Conservation (phyloP, 1,140 invertebrate genomes). For the Bombyx mori region DNA sequence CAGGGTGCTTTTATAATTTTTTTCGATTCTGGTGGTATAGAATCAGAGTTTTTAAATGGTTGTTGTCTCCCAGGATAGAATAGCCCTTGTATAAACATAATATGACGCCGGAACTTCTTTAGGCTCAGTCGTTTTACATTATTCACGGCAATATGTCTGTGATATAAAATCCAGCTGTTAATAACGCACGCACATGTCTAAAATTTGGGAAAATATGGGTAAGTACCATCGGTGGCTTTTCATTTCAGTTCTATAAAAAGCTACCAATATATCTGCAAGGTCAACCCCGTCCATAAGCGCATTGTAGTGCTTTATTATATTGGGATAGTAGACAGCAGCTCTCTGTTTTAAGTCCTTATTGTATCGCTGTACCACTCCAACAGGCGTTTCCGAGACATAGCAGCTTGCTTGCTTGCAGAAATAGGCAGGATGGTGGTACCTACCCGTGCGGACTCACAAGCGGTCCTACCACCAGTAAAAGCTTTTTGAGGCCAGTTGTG, state of each 20-base stretch:
- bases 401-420: conserved; percentile 12
- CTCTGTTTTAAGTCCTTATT: conserved; percentile 17
- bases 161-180: conserved; percentile 23
- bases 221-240: conserved; percentile 24
- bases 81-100: conserved; percentile 11
- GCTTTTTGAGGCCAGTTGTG: no score
- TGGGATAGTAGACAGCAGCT: conserved; percentile 14
- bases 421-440: no score
- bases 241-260: conserved; percentile 20
- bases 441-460: no score
- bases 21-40: conserved; percentile 14
- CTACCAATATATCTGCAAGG: conserved; percentile 19
- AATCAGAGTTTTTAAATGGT: conserved; percentile 13
- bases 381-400: conserved; percentile 17
- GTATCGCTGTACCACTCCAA: not conserved
- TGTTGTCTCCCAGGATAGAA: conserved; percentile 12
- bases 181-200: conserved; percentile 17
- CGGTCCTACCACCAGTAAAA: no score
- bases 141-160: conserved; percentile 12
- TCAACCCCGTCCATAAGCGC: conserved; percentile 22
- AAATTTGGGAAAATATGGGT: conserved; percentile 22
- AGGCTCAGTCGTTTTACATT: conserved; percentile 15
- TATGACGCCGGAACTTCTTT: conserved; percentile 16
- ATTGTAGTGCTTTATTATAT: conserved; percentile 25
- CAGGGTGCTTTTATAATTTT: conserved; percentile 7